A percentile compares a stretch with the other conserved stretches of the same genome.
Evolutionary conservation across 1,140 invertebrate species (phyloP).

Genomic region (Cydia splendana): DNA sequence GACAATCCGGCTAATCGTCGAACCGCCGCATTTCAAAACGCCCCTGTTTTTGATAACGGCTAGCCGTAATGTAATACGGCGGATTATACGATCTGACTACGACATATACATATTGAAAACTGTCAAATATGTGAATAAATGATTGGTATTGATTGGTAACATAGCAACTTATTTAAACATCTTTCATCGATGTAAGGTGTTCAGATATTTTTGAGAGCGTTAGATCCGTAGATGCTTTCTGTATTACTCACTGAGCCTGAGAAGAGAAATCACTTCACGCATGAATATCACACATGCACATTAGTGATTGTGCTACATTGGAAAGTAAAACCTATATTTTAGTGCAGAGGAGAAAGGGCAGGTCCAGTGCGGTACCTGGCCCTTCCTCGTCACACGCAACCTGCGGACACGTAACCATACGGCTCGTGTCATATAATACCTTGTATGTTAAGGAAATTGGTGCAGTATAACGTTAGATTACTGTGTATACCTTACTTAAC

Average conservation of each 20-base stretch:
- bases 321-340: constrained; percentile 12
- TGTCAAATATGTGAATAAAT: no score
- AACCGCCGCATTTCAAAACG: no score
- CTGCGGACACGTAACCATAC: neutral
- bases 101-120: no score
- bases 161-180: no score
- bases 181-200: no score
- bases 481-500: neutral
- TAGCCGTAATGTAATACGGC: no score
- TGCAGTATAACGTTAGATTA: neutral
- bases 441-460: constrained; percentile 8
- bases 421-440: constrained; percentile 1
- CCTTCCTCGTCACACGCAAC: constrained; percentile 13
- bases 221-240: no score
- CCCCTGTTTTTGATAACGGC: no score
- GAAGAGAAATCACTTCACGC: neutral
- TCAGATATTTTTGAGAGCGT: no score
- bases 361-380: neutral
- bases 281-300: constrained; percentile 16
- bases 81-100: no score
- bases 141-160: no score
- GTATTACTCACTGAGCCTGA: neutral
- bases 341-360: constrained; percentile 11
- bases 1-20: no score
- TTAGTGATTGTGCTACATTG: constrained; percentile 5